Conservation (phyloP, 2,888 invertebrate genomes). For the Salticus scenicus region DNA sequence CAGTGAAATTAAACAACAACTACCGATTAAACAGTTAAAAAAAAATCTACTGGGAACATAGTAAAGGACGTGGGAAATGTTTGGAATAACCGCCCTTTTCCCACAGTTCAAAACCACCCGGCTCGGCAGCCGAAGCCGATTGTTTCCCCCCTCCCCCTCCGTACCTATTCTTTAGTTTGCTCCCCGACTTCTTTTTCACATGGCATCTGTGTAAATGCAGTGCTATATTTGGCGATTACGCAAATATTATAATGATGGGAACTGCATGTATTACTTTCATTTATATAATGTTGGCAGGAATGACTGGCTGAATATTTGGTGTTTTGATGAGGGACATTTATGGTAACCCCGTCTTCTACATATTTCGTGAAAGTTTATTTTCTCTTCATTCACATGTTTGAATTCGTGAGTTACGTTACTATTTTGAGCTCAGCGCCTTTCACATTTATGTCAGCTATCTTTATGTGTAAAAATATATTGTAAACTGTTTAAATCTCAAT, state of each 20-base stretch:
- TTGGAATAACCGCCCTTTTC: constrained; percentile 50
- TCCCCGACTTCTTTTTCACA: constrained; percentile 13
- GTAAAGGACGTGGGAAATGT: constrained; percentile 65
- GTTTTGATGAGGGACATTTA: constrained; percentile 23
- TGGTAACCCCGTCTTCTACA: constrained; percentile 33
- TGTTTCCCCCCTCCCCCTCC: not conserved
- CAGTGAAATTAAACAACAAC: constrained; percentile 10
- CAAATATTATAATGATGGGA: not conserved
- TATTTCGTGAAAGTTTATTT: constrained; percentile 34
- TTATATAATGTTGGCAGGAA: constrained; percentile 10
- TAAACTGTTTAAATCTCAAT: not conserved
- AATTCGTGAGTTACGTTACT: not conserved
- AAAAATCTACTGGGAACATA: constrained; percentile 38
- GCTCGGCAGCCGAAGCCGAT: constrained; percentile 23
- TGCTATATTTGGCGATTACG: constrained; percentile 32
- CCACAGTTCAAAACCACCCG: constrained; percentile 60
- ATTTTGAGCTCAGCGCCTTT: not conserved
- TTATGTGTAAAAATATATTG: not conserved
- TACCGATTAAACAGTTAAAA: constrained; percentile 7
- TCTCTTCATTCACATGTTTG: constrained; percentile 36
- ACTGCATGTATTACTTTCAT: not conserved
- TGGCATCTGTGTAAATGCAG: not conserved
- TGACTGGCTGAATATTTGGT: not conserved
- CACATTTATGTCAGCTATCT: not conserved
- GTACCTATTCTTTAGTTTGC: not conserved